Conservation (phyloP, 1,140 invertebrate genomes). For the Trichogramma pretiosum region DNA sequence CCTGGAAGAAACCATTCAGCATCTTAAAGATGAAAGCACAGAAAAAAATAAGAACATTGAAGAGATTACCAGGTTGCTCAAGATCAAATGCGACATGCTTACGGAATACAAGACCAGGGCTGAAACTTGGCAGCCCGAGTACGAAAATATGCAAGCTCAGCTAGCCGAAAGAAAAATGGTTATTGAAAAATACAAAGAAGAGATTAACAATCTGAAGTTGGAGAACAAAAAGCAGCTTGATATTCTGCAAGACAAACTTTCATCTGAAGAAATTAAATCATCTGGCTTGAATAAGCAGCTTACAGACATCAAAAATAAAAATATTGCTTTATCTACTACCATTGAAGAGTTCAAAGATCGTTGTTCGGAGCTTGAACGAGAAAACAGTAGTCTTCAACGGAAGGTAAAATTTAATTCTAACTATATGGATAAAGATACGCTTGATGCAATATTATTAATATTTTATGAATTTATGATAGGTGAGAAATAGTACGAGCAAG, state of each 20-base stretch:
- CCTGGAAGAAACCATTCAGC: slow-evolving; percentile 21
- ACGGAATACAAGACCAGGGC: slow-evolving; percentile 35
- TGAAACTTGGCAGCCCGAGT: slow-evolving; percentile 30
- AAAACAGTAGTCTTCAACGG: slow-evolving; percentile 20
- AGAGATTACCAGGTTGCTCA: slow-evolving; percentile 29
- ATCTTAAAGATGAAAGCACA: slow-evolving; percentile 21
- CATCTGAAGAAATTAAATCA: slow-evolving; percentile 23
- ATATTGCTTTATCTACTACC: slow-evolving; percentile 17
- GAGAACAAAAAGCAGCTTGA: slow-evolving; percentile 20
- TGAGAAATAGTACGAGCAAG: slow-evolving; percentile 30
- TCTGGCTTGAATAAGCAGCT: slow-evolving; percentile 26
- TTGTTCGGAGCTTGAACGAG: slow-evolving; percentile 22
- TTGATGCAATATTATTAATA: background rate
- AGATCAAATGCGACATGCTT: slow-evolving; percentile 33
- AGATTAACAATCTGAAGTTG: slow-evolving; percentile 25
- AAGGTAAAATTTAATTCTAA: slow-evolving; percentile 20
- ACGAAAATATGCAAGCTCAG: slow-evolving; percentile 30
- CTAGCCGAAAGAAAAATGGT: slow-evolving; percentile 19
- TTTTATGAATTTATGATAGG: slow-evolving; percentile 13
- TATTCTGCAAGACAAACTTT: slow-evolving; percentile 24
- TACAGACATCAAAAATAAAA: slow-evolving; percentile 26
- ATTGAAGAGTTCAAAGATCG: slow-evolving; percentile 22
- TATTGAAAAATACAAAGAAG: slow-evolving; percentile 29
- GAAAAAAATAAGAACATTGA: slow-evolving; percentile 24
- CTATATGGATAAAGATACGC: background rate